Conservation (phyloP, 2,888 invertebrate species). For the Melanophora roralis region DNA sequence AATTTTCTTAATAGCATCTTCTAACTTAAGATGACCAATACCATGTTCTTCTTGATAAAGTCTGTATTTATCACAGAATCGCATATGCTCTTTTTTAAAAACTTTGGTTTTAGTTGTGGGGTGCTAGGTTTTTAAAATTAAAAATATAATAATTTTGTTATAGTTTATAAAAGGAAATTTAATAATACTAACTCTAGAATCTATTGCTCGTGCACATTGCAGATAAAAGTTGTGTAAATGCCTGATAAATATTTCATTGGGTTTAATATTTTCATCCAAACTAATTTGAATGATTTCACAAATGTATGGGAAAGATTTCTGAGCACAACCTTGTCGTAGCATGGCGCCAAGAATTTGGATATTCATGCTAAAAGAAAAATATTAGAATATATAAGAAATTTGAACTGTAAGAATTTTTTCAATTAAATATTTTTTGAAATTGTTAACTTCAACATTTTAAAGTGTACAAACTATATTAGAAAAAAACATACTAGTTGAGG, state of each 20-base stretch:
- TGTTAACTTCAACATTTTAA: too few species aligned
- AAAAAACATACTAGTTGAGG: too few species aligned
- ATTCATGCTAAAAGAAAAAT: constrained; percentile 80
- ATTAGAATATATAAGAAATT: neutral
- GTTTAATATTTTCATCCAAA: constrained; percentile 80
- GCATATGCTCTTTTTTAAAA: constrained; percentile 76
- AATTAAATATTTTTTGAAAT: too few species aligned
- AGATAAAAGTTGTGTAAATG: constrained; percentile 82
- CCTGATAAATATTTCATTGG: constrained; percentile 81
- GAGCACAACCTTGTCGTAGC: constrained; percentile 81
- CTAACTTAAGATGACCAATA: constrained; percentile 74
- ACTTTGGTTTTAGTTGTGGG: constrained; percentile 68
- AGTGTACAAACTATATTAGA: too few species aligned
- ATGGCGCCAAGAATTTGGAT: constrained; percentile 86
- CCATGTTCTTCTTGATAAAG: constrained; percentile 78
- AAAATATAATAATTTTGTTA: neutral
- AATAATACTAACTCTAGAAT: constrained; percentile 77
- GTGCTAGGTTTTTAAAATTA: constrained; percentile 71
- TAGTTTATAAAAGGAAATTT: neutral
- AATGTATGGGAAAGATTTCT: constrained; percentile 82
- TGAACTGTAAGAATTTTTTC: too few species aligned
- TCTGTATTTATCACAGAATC: constrained; percentile 78
- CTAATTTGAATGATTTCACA: constrained; percentile 83
- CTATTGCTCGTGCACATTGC: constrained; percentile 79
- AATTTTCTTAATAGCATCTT: constrained; percentile 76